Evolutionary conservation across 2,113 vertebrate genomes (phyloP).

Genomic region (Paramisgurnus dabryanus): DNA sequence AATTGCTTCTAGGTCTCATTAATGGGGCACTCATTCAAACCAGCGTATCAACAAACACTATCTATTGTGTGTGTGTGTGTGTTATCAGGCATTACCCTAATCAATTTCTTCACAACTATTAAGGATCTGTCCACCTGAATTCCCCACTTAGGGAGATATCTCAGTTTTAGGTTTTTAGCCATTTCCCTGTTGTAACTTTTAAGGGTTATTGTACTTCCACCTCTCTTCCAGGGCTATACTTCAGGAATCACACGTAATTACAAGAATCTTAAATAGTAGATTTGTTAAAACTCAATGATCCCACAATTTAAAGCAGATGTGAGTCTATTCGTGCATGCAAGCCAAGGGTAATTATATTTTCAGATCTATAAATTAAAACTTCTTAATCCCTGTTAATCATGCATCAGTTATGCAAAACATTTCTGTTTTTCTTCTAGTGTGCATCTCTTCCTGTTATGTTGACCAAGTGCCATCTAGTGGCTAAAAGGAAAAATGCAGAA

Average conservation of each 20-base stretch:
- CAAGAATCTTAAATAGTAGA: slow-evolving; percentile 34
- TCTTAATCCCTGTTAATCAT: neutral
- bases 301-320: slow-evolving; percentile 48
- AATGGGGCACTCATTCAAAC: too few relatives aligned
- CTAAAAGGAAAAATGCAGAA: neutral
- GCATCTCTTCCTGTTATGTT: neutral
- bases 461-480: slow-evolving; percentile 46
- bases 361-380: slow-evolving; percentile 41
- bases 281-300: slow-evolving; percentile 47
- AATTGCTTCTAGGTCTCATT: too few relatives aligned
- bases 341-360: slow-evolving; percentile 41
- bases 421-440: neutral
- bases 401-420: neutral
- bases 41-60: too few relatives aligned
- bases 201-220: neutral
- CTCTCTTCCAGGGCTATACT: slow-evolving; percentile 22
- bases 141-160: neutral
- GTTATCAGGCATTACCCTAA: neutral
- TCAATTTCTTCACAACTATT: neutral
- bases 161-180: neutral
- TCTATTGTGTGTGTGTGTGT: neutral
- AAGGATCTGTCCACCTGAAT: neutral
- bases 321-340: slow-evolving; percentile 26
- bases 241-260: slow-evolving; percentile 32
- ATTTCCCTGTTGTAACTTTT: neutral